These are phyloP conservation scores for Halcyon senegalensis DNA, from an alignment of 2,113 vertebrate genomes.

Conservation along the genomic window DNA sequence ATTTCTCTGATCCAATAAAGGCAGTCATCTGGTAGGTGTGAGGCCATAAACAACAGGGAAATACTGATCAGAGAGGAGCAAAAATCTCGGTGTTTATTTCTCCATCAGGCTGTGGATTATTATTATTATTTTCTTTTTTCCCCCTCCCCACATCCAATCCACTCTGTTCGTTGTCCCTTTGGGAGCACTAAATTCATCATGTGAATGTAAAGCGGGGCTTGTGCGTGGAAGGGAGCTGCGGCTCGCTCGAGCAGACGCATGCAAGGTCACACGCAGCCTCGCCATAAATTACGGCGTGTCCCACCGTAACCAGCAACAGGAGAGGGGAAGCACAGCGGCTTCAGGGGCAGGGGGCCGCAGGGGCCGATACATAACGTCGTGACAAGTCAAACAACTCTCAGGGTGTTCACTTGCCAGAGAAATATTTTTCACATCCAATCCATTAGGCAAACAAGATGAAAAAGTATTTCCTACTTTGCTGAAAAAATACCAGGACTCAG, in stretches of 20 bases:
- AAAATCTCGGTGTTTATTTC: conserved; percentile 21
- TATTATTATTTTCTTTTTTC: background rate
- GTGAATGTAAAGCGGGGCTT: conserved; percentile 31
- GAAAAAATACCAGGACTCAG: conserved; percentile 13
- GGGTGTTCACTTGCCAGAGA: conserved; percentile 56
- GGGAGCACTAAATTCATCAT: conserved; percentile 59
- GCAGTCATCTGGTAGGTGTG: background rate
- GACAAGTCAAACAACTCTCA: conserved; percentile 62
- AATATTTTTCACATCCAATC: conserved; percentile 59
- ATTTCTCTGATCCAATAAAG: background rate
- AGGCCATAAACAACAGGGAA: background rate
- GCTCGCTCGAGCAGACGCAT: background rate
- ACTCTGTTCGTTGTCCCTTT: background rate
- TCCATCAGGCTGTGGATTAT: conserved; percentile 13
- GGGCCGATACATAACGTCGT: conserved; percentile 39
- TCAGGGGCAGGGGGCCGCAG: background rate
- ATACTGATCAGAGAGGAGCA: conserved; percentile 8
- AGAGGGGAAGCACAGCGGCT: conserved; percentile 31
- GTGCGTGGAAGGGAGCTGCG: background rate
- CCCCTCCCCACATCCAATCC: background rate
- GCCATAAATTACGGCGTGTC: conserved; percentile 39
- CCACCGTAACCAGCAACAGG: conserved; percentile 41
- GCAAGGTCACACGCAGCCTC: conserved; percentile 68
- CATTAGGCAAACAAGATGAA: conserved; percentile 59
- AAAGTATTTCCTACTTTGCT: conserved; percentile 48